Percentiles rank a stretch among this genome's conserved stretches.
Conservation (phyloP, 2,113 vertebrate species). For the Aspidoscelis tigris region DNA sequence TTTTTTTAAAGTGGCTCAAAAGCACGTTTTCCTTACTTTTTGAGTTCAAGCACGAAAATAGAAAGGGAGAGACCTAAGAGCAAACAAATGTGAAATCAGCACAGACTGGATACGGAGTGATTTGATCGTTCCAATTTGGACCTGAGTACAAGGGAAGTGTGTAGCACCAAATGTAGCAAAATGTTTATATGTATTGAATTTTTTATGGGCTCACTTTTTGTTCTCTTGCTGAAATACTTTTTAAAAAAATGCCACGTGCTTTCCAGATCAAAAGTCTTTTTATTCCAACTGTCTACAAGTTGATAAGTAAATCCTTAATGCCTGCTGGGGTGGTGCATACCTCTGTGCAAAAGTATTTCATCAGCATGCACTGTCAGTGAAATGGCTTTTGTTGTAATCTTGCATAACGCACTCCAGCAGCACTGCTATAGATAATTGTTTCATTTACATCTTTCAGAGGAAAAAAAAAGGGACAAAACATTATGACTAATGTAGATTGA, state of each 20-base stretch:
- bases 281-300: conserved; percentile 45
- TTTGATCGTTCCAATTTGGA: background rate
- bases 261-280: conserved; percentile 26
- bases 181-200: background rate
- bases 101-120: background rate
- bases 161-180: background rate
- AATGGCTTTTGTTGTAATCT: conserved; percentile 43
- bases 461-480: conserved; percentile 19
- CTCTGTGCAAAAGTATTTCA: conserved; percentile 41
- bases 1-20: too few relatives aligned
- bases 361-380: conserved; percentile 39
- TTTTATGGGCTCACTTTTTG: background rate
- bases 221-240: conserved; percentile 3
- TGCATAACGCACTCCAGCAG: conserved; percentile 42
- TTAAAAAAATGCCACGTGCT: background rate
- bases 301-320: conserved; percentile 34
- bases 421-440: conserved; percentile 39
- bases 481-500: conserved; percentile 52
- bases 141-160: background rate
- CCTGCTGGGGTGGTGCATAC: conserved; percentile 36
- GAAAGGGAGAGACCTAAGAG: background rate
- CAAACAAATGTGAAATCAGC: background rate
- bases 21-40: too few relatives aligned
- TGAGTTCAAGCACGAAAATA: background rate
- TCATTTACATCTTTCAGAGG: conserved; percentile 46